phyloP scores from a whole-genome alignment of 2,113 vertebrate genomes.

The Ciconia maguari region DNA sequence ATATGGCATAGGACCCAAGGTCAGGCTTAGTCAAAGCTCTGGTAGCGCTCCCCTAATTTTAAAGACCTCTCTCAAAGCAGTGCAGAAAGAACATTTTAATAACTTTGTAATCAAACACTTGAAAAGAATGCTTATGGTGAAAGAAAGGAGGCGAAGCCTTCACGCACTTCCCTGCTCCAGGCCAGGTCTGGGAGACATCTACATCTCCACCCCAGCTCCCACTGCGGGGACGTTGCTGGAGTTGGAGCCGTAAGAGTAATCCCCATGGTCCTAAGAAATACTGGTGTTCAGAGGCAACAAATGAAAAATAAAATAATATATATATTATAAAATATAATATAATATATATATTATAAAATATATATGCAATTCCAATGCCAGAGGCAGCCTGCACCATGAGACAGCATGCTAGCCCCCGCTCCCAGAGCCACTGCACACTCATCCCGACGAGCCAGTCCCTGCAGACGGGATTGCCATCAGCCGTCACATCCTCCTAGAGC shows the following conservation, averaged over 20 bases:
- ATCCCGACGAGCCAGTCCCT: neutral
- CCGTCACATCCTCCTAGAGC: neutral
- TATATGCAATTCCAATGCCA: neutral
- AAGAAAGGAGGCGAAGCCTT: neutral
- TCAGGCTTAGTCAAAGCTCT: neutral
- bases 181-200: neutral
- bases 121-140: neutral
- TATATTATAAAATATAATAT: no score
- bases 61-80: neutral
- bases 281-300: neutral
- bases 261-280: neutral
- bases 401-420: neutral
- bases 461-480: neutral
- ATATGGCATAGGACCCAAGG: neutral
- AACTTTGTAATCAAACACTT: neutral
- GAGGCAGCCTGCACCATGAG: neutral
- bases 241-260: neutral
- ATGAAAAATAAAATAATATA: neutral
- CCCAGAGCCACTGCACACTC: fast-evolving
- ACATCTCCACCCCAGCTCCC: neutral
- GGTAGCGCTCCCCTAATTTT: neutral
- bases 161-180: neutral
- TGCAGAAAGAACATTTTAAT: neutral
- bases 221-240: fast-evolving
- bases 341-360: neutral